phyloP scores from a whole-genome alignment of 2,797 vertebrate genomes.

The Discoglossus pictus region DNA sequence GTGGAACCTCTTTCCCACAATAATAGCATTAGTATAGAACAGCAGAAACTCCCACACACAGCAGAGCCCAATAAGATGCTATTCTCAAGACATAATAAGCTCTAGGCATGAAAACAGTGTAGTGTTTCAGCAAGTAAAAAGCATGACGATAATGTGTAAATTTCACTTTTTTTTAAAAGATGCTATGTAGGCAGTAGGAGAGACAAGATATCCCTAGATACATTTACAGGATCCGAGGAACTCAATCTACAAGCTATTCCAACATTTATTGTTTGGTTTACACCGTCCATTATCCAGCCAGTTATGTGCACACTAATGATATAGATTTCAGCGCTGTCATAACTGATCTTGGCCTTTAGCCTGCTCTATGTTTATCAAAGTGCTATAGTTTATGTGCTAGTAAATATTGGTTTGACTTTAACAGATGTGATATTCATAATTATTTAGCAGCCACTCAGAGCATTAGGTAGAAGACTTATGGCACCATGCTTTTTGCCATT shows the following conservation, averaged over 20 bases:
- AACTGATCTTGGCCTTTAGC: not conserved
- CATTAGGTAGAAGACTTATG: conserved; percentile 28
- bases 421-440: not conserved
- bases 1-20: too few relatives aligned
- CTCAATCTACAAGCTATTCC: not conserved
- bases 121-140: not conserved
- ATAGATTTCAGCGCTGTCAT: too few relatives aligned
- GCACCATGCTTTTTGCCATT: conserved; percentile 20
- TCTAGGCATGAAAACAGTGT: not conserved
- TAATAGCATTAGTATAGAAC: not conserved
- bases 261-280: too few relatives aligned
- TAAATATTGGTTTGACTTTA: conserved; percentile 12
- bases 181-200: not conserved
- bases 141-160: not conserved
- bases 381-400: not conserved
- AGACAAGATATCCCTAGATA: not conserved
- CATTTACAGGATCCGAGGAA: not conserved
- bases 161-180: not conserved
- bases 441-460: conserved; percentile 19
- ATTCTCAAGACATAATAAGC: not conserved
- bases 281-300: too few relatives aligned
- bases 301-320: too few relatives aligned
- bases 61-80: not conserved
- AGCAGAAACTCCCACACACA: not conserved
- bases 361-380: not conserved